Evolutionary conservation across 2,888 invertebrate species (phyloP), one percentile per base, ranked within the genome.

Genomic region (Copidosoma aretas): DNA sequence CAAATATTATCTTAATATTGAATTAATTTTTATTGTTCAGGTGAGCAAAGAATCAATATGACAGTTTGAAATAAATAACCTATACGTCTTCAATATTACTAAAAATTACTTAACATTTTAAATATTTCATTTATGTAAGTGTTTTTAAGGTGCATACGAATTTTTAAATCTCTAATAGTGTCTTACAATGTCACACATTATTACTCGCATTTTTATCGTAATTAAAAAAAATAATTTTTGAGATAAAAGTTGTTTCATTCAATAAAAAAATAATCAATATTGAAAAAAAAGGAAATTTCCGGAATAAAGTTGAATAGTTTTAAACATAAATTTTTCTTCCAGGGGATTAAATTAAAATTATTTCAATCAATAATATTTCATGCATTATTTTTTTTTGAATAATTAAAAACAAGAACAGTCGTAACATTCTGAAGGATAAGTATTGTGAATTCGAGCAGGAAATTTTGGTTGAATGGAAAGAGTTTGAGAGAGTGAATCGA

Each of bases 381-480:
- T n/a, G n/a, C n/a, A n/a, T n/a, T n/a, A n/a, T n/a, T n/a, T n/a
- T n/a, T n/a, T 8, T 32, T 8, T 5, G 8, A 32, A 32, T 32
- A 32, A 32, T 32, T 8, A 32, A 32, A 19, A 17, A 25, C 49
- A 52, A 14, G 57, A n/a, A 49, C 51, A 57, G n/a, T n/a, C n/a
- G n/a, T n/a, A 17, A 10, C 22, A 43, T 46, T 60, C 19, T 60
- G 4, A n/a, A 56, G 22, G 24, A 49, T 54, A 21, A 24, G 43
- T 68, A 14, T 25, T 2, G 17, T 54, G 15, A 61, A 32, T 52
- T 21, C 64, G 41, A 59, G n/a, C 39, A 67, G 22, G 71, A 52
- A n/a, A 68, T 66, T 58, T 49, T 67, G 66, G 66, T 68, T 52
- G 5, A 58, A 10, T 61, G 68, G 64, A 61, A 39, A 61, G 56